Percentiles rank a stretch among this genome's conserved stretches.
Conservation (phyloP, 2,797 vertebrate genomes). For the Sciurus carolinensis region DNA sequence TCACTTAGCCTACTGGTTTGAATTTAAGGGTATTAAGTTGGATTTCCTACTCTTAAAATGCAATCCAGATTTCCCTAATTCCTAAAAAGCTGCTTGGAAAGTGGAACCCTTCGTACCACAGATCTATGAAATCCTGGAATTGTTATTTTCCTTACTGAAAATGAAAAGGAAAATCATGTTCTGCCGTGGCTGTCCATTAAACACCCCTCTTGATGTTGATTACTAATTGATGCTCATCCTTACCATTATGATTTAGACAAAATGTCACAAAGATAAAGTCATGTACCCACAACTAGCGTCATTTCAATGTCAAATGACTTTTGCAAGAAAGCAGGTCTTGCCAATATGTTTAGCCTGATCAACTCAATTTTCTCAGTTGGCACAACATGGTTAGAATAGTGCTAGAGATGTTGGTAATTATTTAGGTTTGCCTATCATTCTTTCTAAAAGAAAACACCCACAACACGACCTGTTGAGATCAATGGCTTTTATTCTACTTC, state of each 20-base stretch:
- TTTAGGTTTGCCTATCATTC: neutral
- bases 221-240: slow-evolving; percentile 40
- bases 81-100: slow-evolving; percentile 52
- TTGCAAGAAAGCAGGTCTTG: neutral
- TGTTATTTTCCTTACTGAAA: slow-evolving; percentile 41
- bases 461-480: neutral
- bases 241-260: neutral
- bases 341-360: slow-evolving; percentile 12
- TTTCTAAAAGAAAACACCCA: neutral
- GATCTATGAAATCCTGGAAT: slow-evolving; percentile 30
- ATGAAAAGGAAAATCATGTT: slow-evolving; percentile 8
- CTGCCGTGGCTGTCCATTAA: slow-evolving; percentile 38
- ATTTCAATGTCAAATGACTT: slow-evolving; percentile 41
- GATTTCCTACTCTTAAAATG: slow-evolving; percentile 78
- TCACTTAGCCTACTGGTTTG: slow-evolving; percentile 68
- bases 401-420: slow-evolving; percentile 2
- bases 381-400: neutral
- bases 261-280: slow-evolving; percentile 44
- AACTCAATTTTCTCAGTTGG: neutral
- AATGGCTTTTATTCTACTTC: neutral
- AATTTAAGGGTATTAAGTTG: slow-evolving; percentile 77
- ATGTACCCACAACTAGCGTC: neutral
- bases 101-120: neutral
- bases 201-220: slow-evolving; percentile 3
- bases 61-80: slow-evolving; percentile 79